phyloP scores from a whole-genome alignment of 2,113 vertebrate species.

The Salvelinus sp. region DNA sequence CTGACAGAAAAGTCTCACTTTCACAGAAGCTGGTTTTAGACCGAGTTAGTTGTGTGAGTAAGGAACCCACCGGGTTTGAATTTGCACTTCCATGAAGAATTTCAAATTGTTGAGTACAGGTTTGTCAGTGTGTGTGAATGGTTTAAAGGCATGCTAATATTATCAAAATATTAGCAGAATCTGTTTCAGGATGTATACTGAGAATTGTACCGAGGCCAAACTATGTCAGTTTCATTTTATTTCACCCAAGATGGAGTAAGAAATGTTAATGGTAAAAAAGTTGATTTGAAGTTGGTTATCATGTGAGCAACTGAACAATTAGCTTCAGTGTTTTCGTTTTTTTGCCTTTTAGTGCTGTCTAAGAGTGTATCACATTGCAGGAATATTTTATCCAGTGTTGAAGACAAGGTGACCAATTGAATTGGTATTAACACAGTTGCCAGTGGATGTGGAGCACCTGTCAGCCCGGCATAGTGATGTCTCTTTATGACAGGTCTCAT shows the following conservation, averaged over 20 bases:
- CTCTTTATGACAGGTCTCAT: neutral
- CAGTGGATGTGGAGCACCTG: neutral
- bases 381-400: neutral
- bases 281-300: neutral
- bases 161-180: neutral
- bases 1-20: slow-evolving; percentile 10
- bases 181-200: neutral
- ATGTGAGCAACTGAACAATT: neutral
- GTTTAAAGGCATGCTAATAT: neutral
- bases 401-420: neutral
- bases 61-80: neutral
- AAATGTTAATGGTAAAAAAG: no score
- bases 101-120: neutral
- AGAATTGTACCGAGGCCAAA: neutral
- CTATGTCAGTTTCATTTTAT: neutral
- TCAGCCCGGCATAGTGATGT: slow-evolving; percentile 1
- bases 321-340: neutral
- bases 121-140: neutral
- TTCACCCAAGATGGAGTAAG: no score
- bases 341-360: no score
- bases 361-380: neutral
- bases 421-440: neutral
- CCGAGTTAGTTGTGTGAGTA: neutral
- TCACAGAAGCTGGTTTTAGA: slow-evolving; percentile 25
- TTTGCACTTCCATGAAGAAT: neutral